Percentiles rank a stretch among this genome's conserved stretches.
Evolutionary conservation across 2,888 invertebrate genomes (phyloP).

Genomic region (Pollenia angustigena): DNA sequence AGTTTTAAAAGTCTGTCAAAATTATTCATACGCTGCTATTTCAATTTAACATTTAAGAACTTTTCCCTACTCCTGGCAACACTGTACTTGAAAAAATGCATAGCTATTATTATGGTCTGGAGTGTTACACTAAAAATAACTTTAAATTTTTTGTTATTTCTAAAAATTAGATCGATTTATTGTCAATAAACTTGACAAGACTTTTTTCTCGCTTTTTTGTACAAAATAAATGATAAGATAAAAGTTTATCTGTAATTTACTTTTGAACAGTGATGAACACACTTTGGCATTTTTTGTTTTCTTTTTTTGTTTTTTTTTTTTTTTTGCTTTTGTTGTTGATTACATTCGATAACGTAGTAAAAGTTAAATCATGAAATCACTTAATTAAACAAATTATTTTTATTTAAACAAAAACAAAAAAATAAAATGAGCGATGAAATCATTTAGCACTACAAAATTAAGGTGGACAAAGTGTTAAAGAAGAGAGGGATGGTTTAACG

Average conservation of each 20-base stretch:
- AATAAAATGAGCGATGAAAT: conserved; percentile 30
- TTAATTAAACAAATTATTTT: conserved; percentile 22
- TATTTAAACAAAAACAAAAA: not conserved
- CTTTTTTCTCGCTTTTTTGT: not conserved
- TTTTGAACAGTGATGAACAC: conserved; percentile 24
- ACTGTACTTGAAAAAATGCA: no score
- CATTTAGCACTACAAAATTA: not conserved
- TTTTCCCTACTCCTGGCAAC: no score
- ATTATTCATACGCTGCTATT: no score
- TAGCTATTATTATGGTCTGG: not conserved
- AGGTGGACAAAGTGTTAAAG: not conserved
- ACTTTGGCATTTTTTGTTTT: conserved; percentile 9
- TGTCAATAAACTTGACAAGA: conserved; percentile 10
- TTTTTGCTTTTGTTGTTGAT: conserved; percentile 2
- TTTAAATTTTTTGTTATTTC: not conserved
- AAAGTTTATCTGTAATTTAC: conserved; percentile 25
- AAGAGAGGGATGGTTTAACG: not conserved
- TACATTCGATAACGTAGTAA: conserved; percentile 37
- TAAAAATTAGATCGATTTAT: conserved; percentile 10
- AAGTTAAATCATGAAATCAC: conserved; percentile 29
- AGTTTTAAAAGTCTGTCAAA: no score
- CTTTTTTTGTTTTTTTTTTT: not conserved
- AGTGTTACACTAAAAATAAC: conserved; percentile 13
- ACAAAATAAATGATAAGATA: conserved; percentile 38
- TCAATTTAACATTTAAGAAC: no score